phyloP scores from a whole-genome alignment of 2,888 invertebrate species.

The Mamestra brassicae region DNA sequence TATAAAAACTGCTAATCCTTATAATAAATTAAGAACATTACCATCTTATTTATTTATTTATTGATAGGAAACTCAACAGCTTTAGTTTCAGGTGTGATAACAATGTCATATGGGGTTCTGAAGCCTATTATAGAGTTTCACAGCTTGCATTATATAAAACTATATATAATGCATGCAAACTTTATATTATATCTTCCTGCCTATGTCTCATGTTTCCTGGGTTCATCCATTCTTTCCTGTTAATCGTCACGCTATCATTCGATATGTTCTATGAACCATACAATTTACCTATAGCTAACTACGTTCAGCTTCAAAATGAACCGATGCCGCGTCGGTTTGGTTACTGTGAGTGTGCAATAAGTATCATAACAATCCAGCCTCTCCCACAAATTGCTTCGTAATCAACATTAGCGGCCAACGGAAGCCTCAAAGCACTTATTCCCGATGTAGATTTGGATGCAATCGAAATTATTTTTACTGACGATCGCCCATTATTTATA shows the following conservation, averaged over 20 bases:
- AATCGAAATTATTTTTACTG: slow-evolving; percentile 73
- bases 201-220: background rate
- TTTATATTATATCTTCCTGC: no score
- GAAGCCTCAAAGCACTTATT: slow-evolving; percentile 65
- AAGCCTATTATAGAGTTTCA: no score
- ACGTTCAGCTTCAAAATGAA: slow-evolving; percentile 27
- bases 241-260: background rate
- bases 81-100: no score
- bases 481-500: slow-evolving; percentile 75
- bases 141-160: no score
- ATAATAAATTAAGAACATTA: no score
- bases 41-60: no score
- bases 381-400: slow-evolving; percentile 66
- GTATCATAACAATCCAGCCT: slow-evolving; percentile 47
- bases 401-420: slow-evolving; percentile 67
- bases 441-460: slow-evolving; percentile 62
- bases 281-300: slow-evolving; percentile 9
- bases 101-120: no score
- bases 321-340: slow-evolving; percentile 30
- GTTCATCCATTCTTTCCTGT: background rate
- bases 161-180: no score
- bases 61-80: no score
- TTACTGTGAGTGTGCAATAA: slow-evolving; percentile 60
- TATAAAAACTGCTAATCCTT: background rate
- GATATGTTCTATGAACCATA: background rate